Evolutionary conservation across 2,888 invertebrate species (phyloP), one percentile per base, ranked within the genome.

Genomic region (Magallana nippona): DNA sequence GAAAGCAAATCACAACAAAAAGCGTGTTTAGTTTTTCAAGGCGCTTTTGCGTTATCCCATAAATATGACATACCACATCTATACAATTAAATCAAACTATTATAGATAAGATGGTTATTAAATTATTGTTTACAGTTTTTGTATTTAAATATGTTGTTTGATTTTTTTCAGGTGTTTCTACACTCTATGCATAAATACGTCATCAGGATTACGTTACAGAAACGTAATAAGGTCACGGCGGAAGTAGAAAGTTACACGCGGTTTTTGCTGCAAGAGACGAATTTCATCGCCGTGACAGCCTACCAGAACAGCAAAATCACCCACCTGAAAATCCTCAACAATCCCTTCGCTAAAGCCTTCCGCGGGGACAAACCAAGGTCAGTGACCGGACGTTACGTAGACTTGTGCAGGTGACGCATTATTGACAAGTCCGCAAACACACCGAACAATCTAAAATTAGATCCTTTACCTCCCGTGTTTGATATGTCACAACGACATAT

Each of bases 321-420:
- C 10, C 85, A 89, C 78, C 87, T 91, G 15, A 91, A 91, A 82
- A 91, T 91, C n/a, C 88, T 87, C 85, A 89, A 89, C 86, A 91
- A 91, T 81, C 91, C 91, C 2, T 91, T 91, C 82, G 91, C 91
- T 3, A 91, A 90, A 84, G 90, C 90, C 1, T 91, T 91, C 83
- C 71, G 91, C 8, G 90, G 71, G 13, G 22, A 71, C 71, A 71
- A 90, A 71, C 22, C 71, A 71, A 71, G 71, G 71, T 71, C 27
- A 44, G 44, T 44, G 44, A 44, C 44, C 44, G 44, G 44, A 44
- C 44, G 8, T 44, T 3, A 44, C 44, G 44, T 44, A 44, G 44
- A 44, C 44, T 44, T 44, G 5, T 5, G 8, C 44, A 44, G 44
- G 5, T 44, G 44, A 44, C 44, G 44, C 44, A 44, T 44, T 44